phyloP scores from a whole-genome alignment of 2,113 vertebrate species.

The Sula dactylatra region DNA sequence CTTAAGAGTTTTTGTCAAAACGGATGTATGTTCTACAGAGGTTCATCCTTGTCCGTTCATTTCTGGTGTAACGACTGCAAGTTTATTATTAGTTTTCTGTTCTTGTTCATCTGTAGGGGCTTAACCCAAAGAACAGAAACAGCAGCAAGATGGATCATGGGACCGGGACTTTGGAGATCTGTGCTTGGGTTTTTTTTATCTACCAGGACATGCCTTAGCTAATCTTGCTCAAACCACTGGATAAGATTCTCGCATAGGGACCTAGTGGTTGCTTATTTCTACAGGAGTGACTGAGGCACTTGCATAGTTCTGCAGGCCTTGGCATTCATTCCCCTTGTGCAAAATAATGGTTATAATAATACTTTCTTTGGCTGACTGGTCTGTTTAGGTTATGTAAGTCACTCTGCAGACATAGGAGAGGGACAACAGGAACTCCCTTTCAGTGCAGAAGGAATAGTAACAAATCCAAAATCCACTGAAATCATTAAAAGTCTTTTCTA shows the following conservation, averaged over 20 bases:
- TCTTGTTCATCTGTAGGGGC: neutral
- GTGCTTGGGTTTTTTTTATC: neutral
- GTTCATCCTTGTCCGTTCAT: fast-evolving
- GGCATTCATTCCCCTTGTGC: neutral
- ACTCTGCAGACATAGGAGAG: neutral
- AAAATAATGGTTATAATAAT: neutral
- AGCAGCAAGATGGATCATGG: neutral
- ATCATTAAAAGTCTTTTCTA: neutral
- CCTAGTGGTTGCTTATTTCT: neutral
- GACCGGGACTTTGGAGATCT: neutral
- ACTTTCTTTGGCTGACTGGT: neutral
- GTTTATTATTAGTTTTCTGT: neutral
- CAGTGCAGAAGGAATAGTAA: neutral
- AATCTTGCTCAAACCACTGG: neutral
- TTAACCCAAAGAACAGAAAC: neutral
- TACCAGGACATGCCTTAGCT: neutral
- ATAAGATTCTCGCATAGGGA: neutral
- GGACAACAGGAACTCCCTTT: neutral
- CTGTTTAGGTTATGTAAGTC: neutral
- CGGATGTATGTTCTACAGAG: neutral
- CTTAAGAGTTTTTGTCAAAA: neutral
- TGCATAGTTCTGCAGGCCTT: neutral
- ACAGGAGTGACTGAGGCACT: neutral
- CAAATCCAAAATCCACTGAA: neutral
- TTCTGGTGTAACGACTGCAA: neutral